Evolutionary conservation across 2,797 vertebrate genomes (phyloP).

Genomic region (Catharus ustulatus): DNA sequence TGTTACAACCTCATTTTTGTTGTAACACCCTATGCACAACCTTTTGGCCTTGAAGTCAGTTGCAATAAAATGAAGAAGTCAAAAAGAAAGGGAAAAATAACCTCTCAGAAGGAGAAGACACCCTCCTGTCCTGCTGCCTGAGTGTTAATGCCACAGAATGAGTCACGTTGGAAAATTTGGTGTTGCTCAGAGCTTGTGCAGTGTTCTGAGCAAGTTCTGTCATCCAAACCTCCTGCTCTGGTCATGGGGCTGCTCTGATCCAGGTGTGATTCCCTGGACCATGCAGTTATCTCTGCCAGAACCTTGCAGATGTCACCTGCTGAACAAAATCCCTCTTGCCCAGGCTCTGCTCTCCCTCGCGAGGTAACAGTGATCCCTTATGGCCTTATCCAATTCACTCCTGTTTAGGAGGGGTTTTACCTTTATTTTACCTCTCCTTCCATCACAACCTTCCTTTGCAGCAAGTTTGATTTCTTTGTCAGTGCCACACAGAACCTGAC

Average conservation of each 20-base stretch:
- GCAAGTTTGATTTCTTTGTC: slow-evolving; percentile 58
- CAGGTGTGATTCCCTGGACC: slow-evolving; percentile 20
- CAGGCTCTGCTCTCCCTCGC: slow-evolving; percentile 34
- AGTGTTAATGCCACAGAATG: background rate
- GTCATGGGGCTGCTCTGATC: background rate
- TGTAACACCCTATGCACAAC: slow-evolving; percentile 19
- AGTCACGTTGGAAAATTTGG: background rate
- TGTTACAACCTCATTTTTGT: slow-evolving; percentile 51
- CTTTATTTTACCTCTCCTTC: slow-evolving; percentile 24
- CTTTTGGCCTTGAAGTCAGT: slow-evolving; percentile 42
- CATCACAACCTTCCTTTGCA: background rate
- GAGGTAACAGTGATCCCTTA: background rate
- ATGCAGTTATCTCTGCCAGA: background rate
- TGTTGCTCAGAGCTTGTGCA: background rate
- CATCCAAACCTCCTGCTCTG: background rate
- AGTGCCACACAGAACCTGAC: background rate
- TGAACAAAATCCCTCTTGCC: background rate
- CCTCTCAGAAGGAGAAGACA: background rate
- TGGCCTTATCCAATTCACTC: slow-evolving; percentile 28
- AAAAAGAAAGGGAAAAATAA: slow-evolving; percentile 36
- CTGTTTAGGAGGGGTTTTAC: slow-evolving; percentile 36
- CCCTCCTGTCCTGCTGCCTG: background rate
- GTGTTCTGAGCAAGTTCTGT: background rate
- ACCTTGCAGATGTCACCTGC: background rate
- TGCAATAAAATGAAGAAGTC: slow-evolving; percentile 39